A percentile compares a stretch with the other conserved stretches of the same genome.
Evolutionary conservation across 2,888 invertebrate species (phyloP).

Genomic region (Netelia melanura): DNA sequence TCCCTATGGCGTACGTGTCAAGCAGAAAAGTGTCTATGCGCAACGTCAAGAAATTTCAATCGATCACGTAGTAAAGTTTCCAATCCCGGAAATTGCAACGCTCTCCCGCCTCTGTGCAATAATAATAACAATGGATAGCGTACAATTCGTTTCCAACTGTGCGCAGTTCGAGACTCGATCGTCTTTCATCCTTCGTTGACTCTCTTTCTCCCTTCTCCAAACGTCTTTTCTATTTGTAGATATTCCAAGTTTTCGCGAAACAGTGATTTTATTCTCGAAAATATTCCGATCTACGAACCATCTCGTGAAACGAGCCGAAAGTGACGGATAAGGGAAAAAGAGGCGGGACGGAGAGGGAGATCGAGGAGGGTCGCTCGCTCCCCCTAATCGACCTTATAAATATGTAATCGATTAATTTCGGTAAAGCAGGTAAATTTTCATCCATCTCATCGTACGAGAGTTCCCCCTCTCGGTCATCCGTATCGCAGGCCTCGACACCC

Average conservation of each 20-base stretch:
- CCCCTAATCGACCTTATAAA: conserved; percentile 20
- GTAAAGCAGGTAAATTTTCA: conserved; percentile 32
- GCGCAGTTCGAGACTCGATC: neutral
- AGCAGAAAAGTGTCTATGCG: neutral
- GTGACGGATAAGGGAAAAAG: neutral
- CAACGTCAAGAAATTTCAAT: conserved; percentile 3
- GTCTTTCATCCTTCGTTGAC: neutral
- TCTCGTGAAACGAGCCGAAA: neutral
- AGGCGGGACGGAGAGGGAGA: neutral
- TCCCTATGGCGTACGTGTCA: neutral
- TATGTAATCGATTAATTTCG: conserved; percentile 46
- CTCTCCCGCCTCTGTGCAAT: too few relatives aligned
- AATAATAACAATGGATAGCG: neutral
- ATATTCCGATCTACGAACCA: neutral
- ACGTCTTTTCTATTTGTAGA: neutral
- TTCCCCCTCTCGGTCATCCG: neutral
- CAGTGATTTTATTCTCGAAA: conserved; percentile 6
- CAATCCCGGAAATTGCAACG: neutral
- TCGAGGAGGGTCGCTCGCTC: neutral
- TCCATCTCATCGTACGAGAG: neutral
- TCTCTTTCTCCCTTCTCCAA: neutral
- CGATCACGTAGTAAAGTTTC: conserved; percentile 18
- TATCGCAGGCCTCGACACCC: neutral
- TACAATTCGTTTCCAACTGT: conserved; percentile 2
- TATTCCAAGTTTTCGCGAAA: conserved; percentile 13